phyloP scores from a whole-genome alignment of 2,888 invertebrate species.

The Criorhina ranunculi region DNA sequence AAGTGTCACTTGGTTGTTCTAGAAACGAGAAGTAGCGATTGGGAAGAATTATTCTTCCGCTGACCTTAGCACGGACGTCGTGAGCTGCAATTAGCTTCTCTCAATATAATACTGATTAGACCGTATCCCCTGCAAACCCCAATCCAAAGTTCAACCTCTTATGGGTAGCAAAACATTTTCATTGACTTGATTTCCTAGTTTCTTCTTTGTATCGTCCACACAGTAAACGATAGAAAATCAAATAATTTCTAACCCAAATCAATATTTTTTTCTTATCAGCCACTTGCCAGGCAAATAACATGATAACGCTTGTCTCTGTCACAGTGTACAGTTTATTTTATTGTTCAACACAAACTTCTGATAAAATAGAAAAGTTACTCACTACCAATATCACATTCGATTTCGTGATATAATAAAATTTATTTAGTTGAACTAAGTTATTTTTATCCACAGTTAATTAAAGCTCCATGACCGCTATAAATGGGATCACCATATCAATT shows the following conservation, averaged over 20 bases:
- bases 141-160: slow-evolving; percentile 4
- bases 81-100: no score
- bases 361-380: slow-evolving; percentile 19
- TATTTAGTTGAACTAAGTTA: slow-evolving; percentile 7
- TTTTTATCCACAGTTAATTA: slow-evolving; percentile 14
- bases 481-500: no score
- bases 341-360: slow-evolving; percentile 44
- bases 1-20: no score
- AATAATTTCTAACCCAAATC: slow-evolving; percentile 65
- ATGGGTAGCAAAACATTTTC: neutral
- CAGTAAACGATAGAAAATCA: slow-evolving; percentile 34
- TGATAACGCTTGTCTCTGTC: slow-evolving; percentile 63
- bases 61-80: no score
- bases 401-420: slow-evolving; percentile 37
- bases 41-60: no score
- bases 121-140: neutral
- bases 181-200: neutral
- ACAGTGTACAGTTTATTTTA: slow-evolving; percentile 37
- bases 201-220: slow-evolving; percentile 19
- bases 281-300: slow-evolving; percentile 61
- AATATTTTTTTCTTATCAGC: slow-evolving; percentile 59
- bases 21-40: no score
- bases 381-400: slow-evolving; percentile 40
- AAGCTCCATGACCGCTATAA: neutral
- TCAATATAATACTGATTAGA: neutral